These are phyloP conservation scores for Cataglyphis rosenhaueri DNA, from an alignment of 2,888 invertebrate genomes.

Conservation along the genomic window DNA sequence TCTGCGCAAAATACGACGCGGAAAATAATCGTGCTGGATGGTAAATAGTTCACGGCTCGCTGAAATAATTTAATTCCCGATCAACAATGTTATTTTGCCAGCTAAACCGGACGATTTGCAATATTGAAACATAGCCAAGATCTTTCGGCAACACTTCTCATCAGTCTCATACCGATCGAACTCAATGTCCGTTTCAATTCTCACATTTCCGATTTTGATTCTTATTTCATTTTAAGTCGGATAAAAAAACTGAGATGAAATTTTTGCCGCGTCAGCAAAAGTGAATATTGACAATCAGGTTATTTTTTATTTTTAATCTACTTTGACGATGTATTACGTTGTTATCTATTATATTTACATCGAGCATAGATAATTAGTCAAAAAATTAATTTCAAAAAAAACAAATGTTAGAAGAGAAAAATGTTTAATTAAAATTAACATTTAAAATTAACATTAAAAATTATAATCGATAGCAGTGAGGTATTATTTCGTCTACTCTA, in stretches of 20 bases:
- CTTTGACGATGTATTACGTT: background rate
- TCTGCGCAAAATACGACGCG: background rate
- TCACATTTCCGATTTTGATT: conserved; percentile 18
- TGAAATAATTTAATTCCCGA: conserved; percentile 56
- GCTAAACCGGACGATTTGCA: conserved; percentile 11
- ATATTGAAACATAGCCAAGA: conserved; percentile 1
- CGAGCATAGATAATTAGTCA: background rate
- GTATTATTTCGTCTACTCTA: background rate
- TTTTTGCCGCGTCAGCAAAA: conserved; percentile 1
- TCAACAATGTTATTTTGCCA: conserved; percentile 42
- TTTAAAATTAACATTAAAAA: background rate
- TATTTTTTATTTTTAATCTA: conserved; percentile 34
- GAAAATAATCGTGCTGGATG: conserved; percentile 22
- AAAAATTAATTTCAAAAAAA: background rate
- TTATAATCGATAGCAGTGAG: background rate
- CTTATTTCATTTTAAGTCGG: conserved; percentile 35
- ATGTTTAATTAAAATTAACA: background rate
- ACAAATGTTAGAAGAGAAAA: too few relatives aligned
- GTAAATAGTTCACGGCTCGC: conserved; percentile 42
- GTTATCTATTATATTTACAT: background rate
- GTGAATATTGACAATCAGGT: background rate
- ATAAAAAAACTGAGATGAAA: conserved; percentile 28
- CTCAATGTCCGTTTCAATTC: conserved; percentile 17
- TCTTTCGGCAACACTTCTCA: background rate
- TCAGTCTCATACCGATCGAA: background rate